Conservation (phyloP, 2,888 invertebrate genomes). For the Melanargia galathea region DNA sequence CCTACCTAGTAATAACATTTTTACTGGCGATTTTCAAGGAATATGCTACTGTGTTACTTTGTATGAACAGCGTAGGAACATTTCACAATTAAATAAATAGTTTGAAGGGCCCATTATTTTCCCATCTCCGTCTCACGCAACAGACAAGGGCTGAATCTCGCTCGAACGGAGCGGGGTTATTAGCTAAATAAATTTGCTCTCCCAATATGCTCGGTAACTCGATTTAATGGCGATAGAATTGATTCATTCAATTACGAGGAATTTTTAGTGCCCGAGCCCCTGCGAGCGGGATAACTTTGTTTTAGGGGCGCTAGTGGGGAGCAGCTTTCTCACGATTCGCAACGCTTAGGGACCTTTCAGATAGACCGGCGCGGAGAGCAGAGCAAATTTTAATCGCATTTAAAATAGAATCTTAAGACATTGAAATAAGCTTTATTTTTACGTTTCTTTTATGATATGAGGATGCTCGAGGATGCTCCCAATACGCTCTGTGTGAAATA, state of each 20-base stretch:
- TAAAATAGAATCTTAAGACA: too few relatives aligned
- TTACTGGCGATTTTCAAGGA: too few relatives aligned
- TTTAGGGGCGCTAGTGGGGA: slow-evolving; percentile 67
- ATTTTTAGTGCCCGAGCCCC: slow-evolving; percentile 81
- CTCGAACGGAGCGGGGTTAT: slow-evolving; percentile 65
- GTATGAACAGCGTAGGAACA: background rate
- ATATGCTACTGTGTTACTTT: background rate
- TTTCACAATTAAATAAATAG: slow-evolving; percentile 18
- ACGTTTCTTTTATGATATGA: too few relatives aligned
- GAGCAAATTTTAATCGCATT: too few relatives aligned
- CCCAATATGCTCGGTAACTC: slow-evolving; percentile 82
- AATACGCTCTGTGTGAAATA: too few relatives aligned
- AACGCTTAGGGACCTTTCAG: too few relatives aligned
- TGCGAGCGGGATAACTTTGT: slow-evolving; percentile 76
- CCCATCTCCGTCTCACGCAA: slow-evolving; percentile 45
- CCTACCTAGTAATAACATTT: too few relatives aligned
- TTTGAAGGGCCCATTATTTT: slow-evolving; percentile 30
- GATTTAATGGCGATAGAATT: slow-evolving; percentile 82
- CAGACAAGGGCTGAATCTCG: slow-evolving; percentile 61
- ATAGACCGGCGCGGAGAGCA: too few relatives aligned
- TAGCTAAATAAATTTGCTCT: slow-evolving; percentile 82
- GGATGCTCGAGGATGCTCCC: too few relatives aligned
- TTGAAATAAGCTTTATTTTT: too few relatives aligned
- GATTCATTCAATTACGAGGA: slow-evolving; percentile 82
- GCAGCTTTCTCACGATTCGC: slow-evolving; percentile 74